Conservation (phyloP, 2,888 invertebrate genomes). For the Acleris laterana region DNA sequence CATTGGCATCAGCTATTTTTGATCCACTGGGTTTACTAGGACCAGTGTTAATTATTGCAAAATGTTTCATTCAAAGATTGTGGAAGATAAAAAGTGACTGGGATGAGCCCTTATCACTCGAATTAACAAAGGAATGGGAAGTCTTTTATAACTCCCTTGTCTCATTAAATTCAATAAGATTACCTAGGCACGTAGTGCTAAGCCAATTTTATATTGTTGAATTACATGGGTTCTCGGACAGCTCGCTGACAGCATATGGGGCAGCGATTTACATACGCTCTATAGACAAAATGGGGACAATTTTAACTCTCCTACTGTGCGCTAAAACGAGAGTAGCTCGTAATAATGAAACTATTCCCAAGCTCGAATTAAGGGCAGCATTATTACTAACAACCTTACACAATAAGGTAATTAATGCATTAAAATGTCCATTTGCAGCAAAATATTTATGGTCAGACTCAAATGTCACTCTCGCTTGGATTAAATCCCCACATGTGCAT, state of each 20-base stretch:
- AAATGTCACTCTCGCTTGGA: slow-evolving; percentile 6
- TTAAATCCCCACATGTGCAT: slow-evolving; percentile 1
- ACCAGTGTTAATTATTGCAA: no score
- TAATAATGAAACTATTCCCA: slow-evolving; percentile 2
- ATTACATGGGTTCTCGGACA: slow-evolving; percentile 3
- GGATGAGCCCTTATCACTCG: no score
- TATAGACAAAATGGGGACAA: neutral
- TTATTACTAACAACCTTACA: neutral
- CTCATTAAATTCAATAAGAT: neutral
- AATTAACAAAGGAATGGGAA: no score
- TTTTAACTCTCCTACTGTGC: neutral
- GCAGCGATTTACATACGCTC: slow-evolving; percentile 1
- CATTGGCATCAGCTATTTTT: no score
- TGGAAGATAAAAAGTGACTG: no score
- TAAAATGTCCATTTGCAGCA: neutral
- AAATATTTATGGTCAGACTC: slow-evolving; percentile 12
- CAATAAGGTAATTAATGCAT: slow-evolving; percentile 2
- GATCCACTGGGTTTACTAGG: no score
- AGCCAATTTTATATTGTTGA: neutral
- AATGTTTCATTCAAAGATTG: no score
- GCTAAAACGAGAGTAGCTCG: slow-evolving; percentile 7
- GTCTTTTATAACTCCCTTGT: neutral
- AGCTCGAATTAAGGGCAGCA: slow-evolving; percentile 1
- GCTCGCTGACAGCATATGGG: slow-evolving; percentile 7
- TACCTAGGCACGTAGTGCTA: slow-evolving; percentile 1